Percentiles rank a stretch among this genome's conserved stretches.
phyloP scores from a whole-genome alignment of 2,888 invertebrate genomes.

The Conistra vaccinii region DNA sequence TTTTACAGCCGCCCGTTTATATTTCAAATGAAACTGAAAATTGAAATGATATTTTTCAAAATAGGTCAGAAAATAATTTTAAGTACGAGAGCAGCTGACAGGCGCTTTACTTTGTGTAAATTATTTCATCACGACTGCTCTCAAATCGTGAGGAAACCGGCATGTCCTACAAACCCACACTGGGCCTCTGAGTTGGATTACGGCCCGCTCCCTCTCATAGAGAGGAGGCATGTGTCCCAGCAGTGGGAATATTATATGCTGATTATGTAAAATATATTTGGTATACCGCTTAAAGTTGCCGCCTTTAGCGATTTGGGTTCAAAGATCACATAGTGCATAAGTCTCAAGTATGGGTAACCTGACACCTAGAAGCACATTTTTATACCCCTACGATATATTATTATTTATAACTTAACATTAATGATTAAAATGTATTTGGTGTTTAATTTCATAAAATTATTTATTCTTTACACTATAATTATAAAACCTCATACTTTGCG shows the following conservation, averaged over 20 bases:
- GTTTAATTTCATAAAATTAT: constrained; percentile 85
- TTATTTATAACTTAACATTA: constrained; percentile 73
- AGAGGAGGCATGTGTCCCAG: too few species aligned
- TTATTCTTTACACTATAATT: constrained; percentile 72
- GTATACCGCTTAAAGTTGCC: constrained; percentile 47
- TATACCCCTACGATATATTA: constrained; percentile 66
- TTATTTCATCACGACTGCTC: too few species aligned
- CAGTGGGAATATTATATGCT: too few species aligned
- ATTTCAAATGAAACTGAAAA: not conserved
- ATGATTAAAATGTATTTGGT: constrained; percentile 86
- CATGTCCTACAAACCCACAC: too few species aligned
- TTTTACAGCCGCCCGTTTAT: not conserved
- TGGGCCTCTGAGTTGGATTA: too few species aligned
- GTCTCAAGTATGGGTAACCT: constrained; percentile 21
- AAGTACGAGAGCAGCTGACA: too few species aligned
- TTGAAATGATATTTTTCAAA: not conserved
- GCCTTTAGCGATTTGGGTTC: not conserved
- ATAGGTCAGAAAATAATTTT: not conserved
- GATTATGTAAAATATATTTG: not conserved
- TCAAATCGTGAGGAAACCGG: too few species aligned
- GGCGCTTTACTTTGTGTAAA: too few species aligned
- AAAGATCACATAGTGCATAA: constrained; percentile 39
- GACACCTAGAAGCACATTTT: constrained; percentile 34
- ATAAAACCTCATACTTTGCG: constrained; percentile 58
- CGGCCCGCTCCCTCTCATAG: too few species aligned